These are phyloP conservation scores for Anarhynchus alexandrinus DNA, from an alignment of 2,113 vertebrate species.

Conservation along the genomic window DNA sequence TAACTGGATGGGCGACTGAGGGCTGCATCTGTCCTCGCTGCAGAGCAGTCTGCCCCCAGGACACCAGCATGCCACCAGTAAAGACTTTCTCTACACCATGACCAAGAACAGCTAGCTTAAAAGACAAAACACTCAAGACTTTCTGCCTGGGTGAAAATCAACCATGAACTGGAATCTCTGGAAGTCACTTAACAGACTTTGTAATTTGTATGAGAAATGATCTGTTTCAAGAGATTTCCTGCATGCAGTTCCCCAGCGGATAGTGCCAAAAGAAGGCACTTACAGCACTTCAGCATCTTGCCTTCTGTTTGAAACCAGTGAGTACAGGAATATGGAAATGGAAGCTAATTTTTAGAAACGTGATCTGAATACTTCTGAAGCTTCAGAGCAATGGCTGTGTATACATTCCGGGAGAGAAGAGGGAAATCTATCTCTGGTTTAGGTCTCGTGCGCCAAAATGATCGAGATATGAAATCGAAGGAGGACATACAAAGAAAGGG, in stretches of 20 bases:
- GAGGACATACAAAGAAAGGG: neutral
- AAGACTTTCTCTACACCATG: neutral
- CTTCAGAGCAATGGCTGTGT: neutral
- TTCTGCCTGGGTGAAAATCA: neutral
- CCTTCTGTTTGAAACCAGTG: neutral
- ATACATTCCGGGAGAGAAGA: neutral
- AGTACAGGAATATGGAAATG: neutral
- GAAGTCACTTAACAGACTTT: neutral
- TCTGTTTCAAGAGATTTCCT: slow-evolving; percentile 6
- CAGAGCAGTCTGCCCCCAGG: neutral
- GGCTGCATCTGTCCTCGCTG: neutral
- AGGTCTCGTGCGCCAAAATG: neutral
- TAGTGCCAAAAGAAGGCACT: neutral
- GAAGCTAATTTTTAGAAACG: neutral
- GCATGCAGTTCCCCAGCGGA: neutral
- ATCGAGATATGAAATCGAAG: neutral
- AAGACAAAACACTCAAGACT: neutral
- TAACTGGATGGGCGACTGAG: neutral
- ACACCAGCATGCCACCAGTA: neutral
- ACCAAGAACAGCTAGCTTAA: neutral
- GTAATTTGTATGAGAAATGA: neutral
- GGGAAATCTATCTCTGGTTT: neutral
- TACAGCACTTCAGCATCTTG: neutral
- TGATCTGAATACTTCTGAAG: neutral
- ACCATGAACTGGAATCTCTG: neutral